phyloP scores from a whole-genome alignment of 2,888 invertebrate species.

The Pomacea canaliculata region DNA sequence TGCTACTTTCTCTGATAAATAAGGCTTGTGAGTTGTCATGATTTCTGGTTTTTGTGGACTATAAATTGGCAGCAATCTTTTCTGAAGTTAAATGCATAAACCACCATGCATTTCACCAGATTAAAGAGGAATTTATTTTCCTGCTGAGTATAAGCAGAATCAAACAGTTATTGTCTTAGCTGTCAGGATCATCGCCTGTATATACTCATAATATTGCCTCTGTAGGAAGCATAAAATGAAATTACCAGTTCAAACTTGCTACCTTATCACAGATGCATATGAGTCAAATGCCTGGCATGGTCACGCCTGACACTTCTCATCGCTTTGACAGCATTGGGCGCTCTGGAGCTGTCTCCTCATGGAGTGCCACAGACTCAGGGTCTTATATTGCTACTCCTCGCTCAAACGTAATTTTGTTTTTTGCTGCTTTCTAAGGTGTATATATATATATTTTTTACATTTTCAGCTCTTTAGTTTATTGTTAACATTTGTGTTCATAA shows the following conservation, averaged over 20 bases:
- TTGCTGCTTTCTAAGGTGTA: neutral
- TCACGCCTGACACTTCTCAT: constrained; percentile 16
- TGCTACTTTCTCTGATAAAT: too few relatives aligned
- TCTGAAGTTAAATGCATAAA: too few relatives aligned
- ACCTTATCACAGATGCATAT: constrained; percentile 29
- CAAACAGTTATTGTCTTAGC: neutral
- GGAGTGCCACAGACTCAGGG: constrained; percentile 26
- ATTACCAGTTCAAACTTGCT: too few relatives aligned
- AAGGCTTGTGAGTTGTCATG: too few relatives aligned
- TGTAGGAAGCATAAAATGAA: too few relatives aligned
- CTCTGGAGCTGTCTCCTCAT: constrained; percentile 26
- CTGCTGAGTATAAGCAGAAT: neutral
- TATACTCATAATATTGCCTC: too few relatives aligned
- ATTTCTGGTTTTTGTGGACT: too few relatives aligned
- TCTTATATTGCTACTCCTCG: constrained; percentile 31
- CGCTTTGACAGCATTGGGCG: constrained; percentile 34
- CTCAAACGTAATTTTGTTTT: constrained; percentile 19
- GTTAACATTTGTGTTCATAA: too few relatives aligned
- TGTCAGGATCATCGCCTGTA: too few relatives aligned
- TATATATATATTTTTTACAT: neutral
- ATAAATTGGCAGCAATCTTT: too few relatives aligned
- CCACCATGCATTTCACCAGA: neutral
- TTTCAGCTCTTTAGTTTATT: too few relatives aligned
- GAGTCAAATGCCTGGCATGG: constrained; percentile 37
- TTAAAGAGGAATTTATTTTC: neutral